These are phyloP conservation scores for Phenganax stokvisi DNA, from an alignment of 92 coral and sea anemone genomes.

Conservation along the genomic window DNA sequence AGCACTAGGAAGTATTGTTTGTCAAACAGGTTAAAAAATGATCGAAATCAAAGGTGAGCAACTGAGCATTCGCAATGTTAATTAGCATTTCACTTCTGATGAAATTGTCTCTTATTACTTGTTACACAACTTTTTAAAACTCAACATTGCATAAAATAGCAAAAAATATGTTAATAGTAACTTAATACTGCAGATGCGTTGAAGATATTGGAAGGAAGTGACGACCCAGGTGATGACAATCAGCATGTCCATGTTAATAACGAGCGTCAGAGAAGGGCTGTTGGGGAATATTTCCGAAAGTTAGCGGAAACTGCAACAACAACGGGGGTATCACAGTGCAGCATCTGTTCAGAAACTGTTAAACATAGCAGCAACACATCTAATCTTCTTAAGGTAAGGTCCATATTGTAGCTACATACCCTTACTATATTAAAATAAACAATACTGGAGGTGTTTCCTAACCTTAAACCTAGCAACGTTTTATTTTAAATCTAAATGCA, in stretches of 20 bases:
- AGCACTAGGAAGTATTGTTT: too few relatives aligned
- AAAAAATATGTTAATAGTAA: background rate
- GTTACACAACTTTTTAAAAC: background rate
- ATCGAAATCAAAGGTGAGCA: background rate
- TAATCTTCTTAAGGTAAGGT: slow-evolving; percentile 42
- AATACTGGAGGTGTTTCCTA: too few relatives aligned
- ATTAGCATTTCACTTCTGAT: background rate
- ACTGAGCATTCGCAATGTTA: background rate
- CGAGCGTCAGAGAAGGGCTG: slow-evolving; percentile 46
- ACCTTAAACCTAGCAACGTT: too few relatives aligned
- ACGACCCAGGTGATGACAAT: background rate
- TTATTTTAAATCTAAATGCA: too few relatives aligned
- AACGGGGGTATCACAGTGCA: slow-evolving; percentile 37
- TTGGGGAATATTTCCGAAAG: slow-evolving; percentile 36
- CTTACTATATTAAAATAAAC: too few relatives aligned
- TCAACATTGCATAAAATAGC: background rate
- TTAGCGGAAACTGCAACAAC: slow-evolving; percentile 10
- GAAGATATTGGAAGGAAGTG: slow-evolving; percentile 3
- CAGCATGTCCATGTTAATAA: background rate
- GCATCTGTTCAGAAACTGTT: slow-evolving; percentile 37
- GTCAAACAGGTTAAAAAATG: background rate
- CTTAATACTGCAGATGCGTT: slow-evolving; percentile 4
- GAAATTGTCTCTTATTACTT: background rate
- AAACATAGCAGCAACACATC: slow-evolving; percentile 42
- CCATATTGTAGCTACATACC: too few relatives aligned